phyloP scores from a whole-genome alignment of 92 coral and sea anemone species.

The Paramuricea clavata region DNA sequence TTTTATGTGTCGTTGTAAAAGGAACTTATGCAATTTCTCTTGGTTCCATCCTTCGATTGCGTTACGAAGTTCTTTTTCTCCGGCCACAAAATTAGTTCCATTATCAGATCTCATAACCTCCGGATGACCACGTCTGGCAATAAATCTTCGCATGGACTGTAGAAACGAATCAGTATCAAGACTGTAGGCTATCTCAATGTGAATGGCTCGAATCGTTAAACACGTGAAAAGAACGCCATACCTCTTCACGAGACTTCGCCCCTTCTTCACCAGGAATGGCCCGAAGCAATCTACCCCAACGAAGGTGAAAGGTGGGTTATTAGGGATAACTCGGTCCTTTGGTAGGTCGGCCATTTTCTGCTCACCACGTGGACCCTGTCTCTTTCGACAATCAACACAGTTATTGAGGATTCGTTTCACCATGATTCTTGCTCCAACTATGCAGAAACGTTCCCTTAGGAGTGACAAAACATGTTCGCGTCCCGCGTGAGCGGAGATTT shows the following conservation, averaged over 20 bases:
- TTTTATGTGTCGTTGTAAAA: no score
- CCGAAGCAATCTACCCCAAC: no score
- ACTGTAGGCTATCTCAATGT: background rate
- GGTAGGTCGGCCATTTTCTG: no score
- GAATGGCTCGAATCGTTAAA: no score
- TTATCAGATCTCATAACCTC: no score
- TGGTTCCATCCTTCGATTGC: slow-evolving; percentile 38
- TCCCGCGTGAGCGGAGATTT: background rate
- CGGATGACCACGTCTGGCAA: slow-evolving; percentile 32
- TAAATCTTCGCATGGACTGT: slow-evolving; percentile 30
- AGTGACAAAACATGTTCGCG: no score
- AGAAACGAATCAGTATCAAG: background rate
- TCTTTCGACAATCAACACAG: no score
- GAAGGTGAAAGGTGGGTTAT: slow-evolving; percentile 44
- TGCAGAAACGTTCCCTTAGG: no score
- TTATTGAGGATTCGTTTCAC: no score
- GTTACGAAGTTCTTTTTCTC: slow-evolving; percentile 40
- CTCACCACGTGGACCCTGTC: no score
- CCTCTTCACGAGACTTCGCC: slow-evolving; percentile 34
- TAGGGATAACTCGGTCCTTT: background rate
- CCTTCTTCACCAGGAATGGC: no score
- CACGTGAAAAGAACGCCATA: slow-evolving; percentile 44
- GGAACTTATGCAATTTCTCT: slow-evolving; percentile 17
- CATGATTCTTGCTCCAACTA: no score
- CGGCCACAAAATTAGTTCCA: slow-evolving; percentile 24